phyloP scores from a whole-genome alignment of 2,113 vertebrate species.

The Rhagologus leucostigma region DNA sequence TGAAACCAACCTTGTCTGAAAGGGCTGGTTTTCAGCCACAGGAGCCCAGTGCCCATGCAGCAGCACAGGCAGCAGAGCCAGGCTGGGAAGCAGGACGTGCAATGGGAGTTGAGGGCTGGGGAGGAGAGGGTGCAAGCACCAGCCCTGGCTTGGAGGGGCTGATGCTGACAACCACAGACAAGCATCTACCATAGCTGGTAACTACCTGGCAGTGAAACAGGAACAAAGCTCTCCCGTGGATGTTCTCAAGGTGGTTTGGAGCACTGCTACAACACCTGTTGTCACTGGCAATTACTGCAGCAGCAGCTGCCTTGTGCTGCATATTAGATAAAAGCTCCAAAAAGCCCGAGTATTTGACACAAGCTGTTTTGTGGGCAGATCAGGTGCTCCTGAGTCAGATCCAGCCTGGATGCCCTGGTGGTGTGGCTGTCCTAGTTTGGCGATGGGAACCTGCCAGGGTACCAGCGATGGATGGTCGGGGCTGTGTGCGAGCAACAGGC shows the following conservation, averaged over 20 bases:
- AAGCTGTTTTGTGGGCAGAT: neutral
- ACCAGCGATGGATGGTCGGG: accelerated
- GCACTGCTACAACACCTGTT: neutral
- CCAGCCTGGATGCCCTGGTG: neutral
- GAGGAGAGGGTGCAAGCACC: no score
- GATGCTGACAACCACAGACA: neutral
- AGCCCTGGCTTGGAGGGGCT: neutral
- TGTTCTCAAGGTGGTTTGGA: neutral
- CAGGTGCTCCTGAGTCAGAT: neutral
- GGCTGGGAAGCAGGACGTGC: neutral
- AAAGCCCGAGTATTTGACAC: neutral
- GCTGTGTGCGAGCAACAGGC: neutral
- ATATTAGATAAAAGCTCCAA: neutral
- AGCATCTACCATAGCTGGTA: neutral
- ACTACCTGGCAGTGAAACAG: neutral
- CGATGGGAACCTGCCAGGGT: neutral
- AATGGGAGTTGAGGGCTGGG: neutral
- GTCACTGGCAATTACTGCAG: neutral
- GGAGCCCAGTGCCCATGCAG: accelerated
- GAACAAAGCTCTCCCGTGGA: neutral
- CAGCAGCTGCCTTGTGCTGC: neutral
- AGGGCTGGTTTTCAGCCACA: neutral
- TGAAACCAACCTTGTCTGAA: neutral
- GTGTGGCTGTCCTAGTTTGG: neutral
- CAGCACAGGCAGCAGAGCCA: neutral